Percentiles rank a stretch among this genome's conserved stretches.
Conservation (phyloP, 2,797 vertebrate species). For the Ispidina picta region DNA sequence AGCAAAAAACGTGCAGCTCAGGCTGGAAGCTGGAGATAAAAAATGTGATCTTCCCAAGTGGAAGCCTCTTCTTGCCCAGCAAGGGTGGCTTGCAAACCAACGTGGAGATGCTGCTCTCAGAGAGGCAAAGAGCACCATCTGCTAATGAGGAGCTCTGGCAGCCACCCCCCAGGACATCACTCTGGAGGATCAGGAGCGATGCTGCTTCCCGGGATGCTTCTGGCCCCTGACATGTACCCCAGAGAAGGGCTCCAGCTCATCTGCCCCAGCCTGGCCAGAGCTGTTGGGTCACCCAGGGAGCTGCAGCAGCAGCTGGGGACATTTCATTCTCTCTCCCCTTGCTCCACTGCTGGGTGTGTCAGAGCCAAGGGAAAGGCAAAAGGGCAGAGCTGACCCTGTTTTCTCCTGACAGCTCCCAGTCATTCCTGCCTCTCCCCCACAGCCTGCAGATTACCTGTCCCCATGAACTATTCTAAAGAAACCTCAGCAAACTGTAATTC, state of each 20-base stretch:
- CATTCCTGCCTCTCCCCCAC: neutral
- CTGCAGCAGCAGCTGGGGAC: neutral
- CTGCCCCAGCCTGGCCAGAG: neutral
- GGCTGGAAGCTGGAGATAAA: neutral
- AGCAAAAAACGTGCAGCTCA: rapidly evolving
- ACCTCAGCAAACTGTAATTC: neutral
- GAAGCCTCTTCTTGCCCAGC: neutral
- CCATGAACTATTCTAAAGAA: neutral
- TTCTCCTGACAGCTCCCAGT: neutral
- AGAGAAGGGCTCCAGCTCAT: neutral
- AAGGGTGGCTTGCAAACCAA: neutral
- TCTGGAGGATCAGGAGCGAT: rapidly evolving
- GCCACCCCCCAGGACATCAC: neutral
- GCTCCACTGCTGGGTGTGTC: too few species aligned
- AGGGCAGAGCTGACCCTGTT: neutral
- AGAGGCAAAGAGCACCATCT: rapidly evolving
- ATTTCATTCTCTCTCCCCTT: neutral
- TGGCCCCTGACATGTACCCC: rapidly evolving
- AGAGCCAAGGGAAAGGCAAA: neutral
- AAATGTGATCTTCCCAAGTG: neutral
- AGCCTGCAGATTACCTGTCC: neutral
- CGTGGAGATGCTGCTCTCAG: neutral
- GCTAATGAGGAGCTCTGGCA: neutral
- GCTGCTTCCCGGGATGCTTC: neutral
- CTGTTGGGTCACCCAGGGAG: neutral